Evolutionary conservation across 2,888 invertebrate genomes (phyloP), one percentile per base, ranked within the genome.

Genomic region (Disparrhopalites patrizii): DNA sequence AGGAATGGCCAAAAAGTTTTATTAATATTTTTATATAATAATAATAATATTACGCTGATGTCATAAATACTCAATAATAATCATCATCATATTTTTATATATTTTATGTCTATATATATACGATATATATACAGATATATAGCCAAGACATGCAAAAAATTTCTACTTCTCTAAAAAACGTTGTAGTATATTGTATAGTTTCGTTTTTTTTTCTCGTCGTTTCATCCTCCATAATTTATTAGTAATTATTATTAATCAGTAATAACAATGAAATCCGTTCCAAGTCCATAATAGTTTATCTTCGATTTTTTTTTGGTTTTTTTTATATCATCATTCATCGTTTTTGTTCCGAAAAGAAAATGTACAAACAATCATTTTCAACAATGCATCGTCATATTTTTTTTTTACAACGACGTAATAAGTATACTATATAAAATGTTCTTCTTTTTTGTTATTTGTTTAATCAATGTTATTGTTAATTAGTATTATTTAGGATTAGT

Each of bases 1-100:
- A 47, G 47, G 47, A 47, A 47, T 47, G 47, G 25, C 23, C 47
- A 47, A 47, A 47, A 25, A n/a, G n/a, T n/a, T 47, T 47, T 47
- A 47, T 47, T 47, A 47, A 47, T 47, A 25, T 43, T 10, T 10
- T 43, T 43, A 18, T 43, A 18, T 10, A 23, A 3, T 23, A 15
- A 23, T 47, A 23, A 47, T 47, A 47, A 23, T 47, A 47, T 47
- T 47, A 47, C 47, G 47, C 20, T 47, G 8, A 47, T 47, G 23
- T 47, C 47, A 47, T 47, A 47, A 47, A 47, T 47, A 47, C 47
- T 47, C 47, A 47, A 47, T 47, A 47, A 47, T 47, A 47, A 47
- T n/a, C n/a, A n/a, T n/a, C n/a, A n/a, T n/a, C n/a, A n/a, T n/a
- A n/a, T n/a, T n/a, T n/a, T n/a, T n/a, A n/a, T n/a, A n/a, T n/a